A percentile compares a stretch with the other conserved stretches of the same genome.
Evolutionary conservation across 2,888 invertebrate genomes (phyloP).

Genomic region (Ecliptopera silaceata): DNA sequence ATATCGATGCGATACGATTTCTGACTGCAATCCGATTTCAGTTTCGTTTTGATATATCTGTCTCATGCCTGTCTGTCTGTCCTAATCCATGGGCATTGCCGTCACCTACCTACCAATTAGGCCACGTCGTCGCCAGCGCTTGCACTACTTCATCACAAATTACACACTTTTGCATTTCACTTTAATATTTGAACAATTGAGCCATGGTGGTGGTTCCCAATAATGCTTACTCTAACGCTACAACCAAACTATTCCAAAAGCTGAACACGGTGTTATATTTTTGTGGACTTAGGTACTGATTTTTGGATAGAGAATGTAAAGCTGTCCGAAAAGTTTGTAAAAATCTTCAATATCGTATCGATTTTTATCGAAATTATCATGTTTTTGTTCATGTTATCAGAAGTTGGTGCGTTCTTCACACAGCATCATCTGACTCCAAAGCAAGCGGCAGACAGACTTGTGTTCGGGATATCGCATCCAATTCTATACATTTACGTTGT

Average conservation of each 20-base stretch:
- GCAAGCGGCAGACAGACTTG: conserved; percentile 25
- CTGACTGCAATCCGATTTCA: too few species aligned
- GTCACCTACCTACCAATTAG: background rate
- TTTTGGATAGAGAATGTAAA: conserved; percentile 39
- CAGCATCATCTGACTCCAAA: conserved; percentile 23
- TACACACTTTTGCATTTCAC: background rate
- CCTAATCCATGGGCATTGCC: background rate
- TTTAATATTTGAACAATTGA: background rate
- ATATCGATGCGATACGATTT: too few species aligned
- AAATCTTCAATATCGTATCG: conserved; percentile 22
- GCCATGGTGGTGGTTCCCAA: conserved; percentile 7
- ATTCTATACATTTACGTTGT: conserved; percentile 22
- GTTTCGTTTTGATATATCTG: too few species aligned
- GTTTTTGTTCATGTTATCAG: conserved; percentile 23
- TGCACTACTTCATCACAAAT: conserved; percentile 10
- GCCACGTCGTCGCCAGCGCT: background rate
- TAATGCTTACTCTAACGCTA: conserved; percentile 14
- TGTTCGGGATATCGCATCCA: conserved; percentile 24
- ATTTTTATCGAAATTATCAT: conserved; percentile 22
- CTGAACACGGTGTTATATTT: conserved; percentile 27
- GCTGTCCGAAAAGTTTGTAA: conserved; percentile 25
- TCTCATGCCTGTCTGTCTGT: too few species aligned
- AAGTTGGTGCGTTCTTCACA: conserved; percentile 24
- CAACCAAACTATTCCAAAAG: conserved; percentile 26
- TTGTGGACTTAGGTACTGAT: conserved; percentile 29